Base-by-base conservation (phyloP, 2,888 invertebrate genomes). In the Clepsis dumicolana region DNA sequence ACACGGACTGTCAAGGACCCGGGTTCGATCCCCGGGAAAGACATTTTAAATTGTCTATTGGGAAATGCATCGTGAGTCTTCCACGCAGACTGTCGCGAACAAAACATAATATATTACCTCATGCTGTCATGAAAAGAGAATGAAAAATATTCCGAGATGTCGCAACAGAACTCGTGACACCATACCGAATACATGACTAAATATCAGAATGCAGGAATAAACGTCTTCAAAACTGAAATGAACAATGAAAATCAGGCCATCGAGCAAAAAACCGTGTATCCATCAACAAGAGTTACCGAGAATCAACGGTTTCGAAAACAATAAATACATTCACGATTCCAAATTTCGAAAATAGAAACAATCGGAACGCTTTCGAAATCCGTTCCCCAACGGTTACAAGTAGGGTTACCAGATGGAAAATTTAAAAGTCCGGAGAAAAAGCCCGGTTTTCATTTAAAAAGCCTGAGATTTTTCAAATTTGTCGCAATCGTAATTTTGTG, bases 291-390 rank as follows among this genome's bases (percentile, higher is more conserved):
- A 27, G 29, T 8, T 12, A 27, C 16, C 18, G 48, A 44, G 61
- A 48, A 54, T 29, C 38, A 44, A 35, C 48, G 7, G 27, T 41
- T 64, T 35, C 12, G 25, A 35, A 67, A 50, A 67, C 48, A 57
- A 62, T 38, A 21, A 25, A 44, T 48, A 48, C 48, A 48, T 48
- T 44, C 21, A 21, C 21, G 10, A 53, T 41, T 48, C 16, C 7
- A 12, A 38, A 52, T 57, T 18, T 63, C 38, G 38, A 68, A 69
- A 64, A 69, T 69, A 67, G 62, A 63, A 54, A 61, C 44, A 66
- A 66, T 66, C 29, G 56, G 62, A 63, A 24, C 44, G 52, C 12
- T 59, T 64, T 59, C 52, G 65, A 60, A 68, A 60, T 53, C 21
- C n/a, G 35, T 52, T 52, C 53, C 24, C 35, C 25, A 65, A 48